Percentiles rank a stretch among this genome's conserved stretches.
These are phyloP conservation scores for Orgyia antiqua DNA, from an alignment of 2,888 invertebrate species.

Conservation along the genomic window DNA sequence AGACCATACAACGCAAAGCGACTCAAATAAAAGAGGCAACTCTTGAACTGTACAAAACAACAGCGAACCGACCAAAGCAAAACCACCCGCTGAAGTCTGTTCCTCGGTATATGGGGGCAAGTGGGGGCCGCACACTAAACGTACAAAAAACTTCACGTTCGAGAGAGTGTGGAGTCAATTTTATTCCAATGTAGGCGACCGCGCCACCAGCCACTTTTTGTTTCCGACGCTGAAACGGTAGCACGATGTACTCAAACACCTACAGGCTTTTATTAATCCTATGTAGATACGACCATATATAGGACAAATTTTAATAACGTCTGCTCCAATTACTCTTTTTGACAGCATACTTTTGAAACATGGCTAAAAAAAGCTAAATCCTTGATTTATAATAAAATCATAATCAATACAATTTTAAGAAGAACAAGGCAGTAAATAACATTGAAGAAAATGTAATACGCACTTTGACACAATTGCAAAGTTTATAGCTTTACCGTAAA, in stretches of 20 bases:
- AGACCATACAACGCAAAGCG: conserved; percentile 70
- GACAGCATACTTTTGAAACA: too few relatives aligned
- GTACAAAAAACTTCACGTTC: conserved; percentile 72
- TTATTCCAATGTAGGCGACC: conserved; percentile 78
- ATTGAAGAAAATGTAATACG: too few relatives aligned
- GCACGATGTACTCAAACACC: conserved; percentile 68
- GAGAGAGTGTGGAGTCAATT: conserved; percentile 78
- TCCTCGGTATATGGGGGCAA: conserved; percentile 47
- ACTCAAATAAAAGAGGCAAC: conserved; percentile 75
- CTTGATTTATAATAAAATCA: too few relatives aligned
- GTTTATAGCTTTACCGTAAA: too few relatives aligned
- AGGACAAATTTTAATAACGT: conserved; percentile 17
- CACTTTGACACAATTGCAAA: too few relatives aligned
- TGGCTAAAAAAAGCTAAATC: too few relatives aligned
- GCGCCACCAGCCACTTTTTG: conserved; percentile 74
- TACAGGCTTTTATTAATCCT: conserved; percentile 72
- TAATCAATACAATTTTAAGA: too few relatives aligned
- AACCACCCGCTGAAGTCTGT: conserved; percentile 76
- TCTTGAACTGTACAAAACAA: conserved; percentile 77
- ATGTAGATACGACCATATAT: conserved; percentile 21
- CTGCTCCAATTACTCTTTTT: too few relatives aligned
- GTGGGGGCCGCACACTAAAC: conserved; percentile 50
- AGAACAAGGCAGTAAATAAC: too few relatives aligned
- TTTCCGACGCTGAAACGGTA: conserved; percentile 74
- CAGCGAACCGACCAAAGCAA: conserved; percentile 73